Base-by-base conservation (phyloP, 2,113 vertebrate species). In the Chaetodon trifascialis region DNA sequence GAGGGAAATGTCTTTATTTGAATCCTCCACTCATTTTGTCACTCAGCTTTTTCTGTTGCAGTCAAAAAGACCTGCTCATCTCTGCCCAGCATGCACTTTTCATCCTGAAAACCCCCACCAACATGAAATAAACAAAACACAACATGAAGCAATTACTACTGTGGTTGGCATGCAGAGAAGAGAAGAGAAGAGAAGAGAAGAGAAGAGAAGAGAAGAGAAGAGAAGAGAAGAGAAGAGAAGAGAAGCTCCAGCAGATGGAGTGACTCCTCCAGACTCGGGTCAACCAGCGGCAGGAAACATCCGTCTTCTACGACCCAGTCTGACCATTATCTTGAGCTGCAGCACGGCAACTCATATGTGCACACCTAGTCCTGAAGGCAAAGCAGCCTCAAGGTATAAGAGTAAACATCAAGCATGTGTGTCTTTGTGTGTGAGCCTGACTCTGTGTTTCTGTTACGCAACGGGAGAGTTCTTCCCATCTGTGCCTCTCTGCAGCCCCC, bases 381-480 rank as follows among this genome's bases (percentile, higher is more conserved):
- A 62, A 81, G 56, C 21, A 73, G 87, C 79, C 79, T 80, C 23
- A 52, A 88, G 83, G 85, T 90, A 60, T 42, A 73, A 59, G 63
- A 73, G 73, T 80, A 70, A 85, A 89, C 71, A 85, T 73, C 69
- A 15, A 67, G 56, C 25, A 40, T 78, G 77, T 82, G 76, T 71
- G 64, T 83, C 30, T 78, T 59, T 91, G 85, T 88, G 68, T 58
- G 40, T 55, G 44, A 56, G 73, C 52, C 30, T 17, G 82, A 42
- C 78, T 70, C 23, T 47, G 76, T 84, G 82, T 89, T 85, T 91
- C 83, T 89, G 88, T 95, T 95, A 93, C 80, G 89, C 93, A 95
- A 94, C 86, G 72, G 93, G 88, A 94, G 91, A 92, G 89, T 90
- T 93, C 91, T 94, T 93, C 89, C 93, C 94, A 94, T 95, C 94